Evolutionary conservation across 1,140 invertebrate genomes (phyloP), one percentile per base, ranked within the genome.

Genomic region (Lepidurus couesii): DNA sequence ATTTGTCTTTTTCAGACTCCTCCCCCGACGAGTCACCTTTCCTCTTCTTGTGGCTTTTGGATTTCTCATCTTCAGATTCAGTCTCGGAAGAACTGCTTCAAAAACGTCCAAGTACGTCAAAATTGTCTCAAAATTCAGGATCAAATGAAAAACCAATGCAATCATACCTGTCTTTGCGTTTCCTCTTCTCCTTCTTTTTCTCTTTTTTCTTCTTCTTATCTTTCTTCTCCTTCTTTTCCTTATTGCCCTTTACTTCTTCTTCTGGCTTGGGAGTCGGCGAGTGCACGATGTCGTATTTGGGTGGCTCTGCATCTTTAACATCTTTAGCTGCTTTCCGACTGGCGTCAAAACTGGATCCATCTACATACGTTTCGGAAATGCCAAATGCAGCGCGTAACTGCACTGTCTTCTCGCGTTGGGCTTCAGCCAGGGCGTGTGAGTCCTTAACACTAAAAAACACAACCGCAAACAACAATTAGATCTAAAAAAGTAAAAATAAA

Each of bases 321-420:
- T 83, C 82, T 78, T 82, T 81, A 53, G 79, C 79, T 10, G 81
- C 90, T 83, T 91, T 90, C 34, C 94, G 87, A 83, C 94, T 92
- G 11, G 93, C 91, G 87, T 98, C 95, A 84, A 98, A 89, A 82
- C 95, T 96, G 82, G 92, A 93, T 42, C 96, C 96, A 85, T 98
- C 96, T 13, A 96, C 92, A 87, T 97, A 98, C 82, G 92, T 91
- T 80, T 95, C 92, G 42, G 93, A 94, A 81, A 99, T 95, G 75
- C 96, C 96, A 85, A 99, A 98, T 1, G 96, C 96, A 84, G 96
- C 93, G 74, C 95, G 90, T 76, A 98, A 86, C 76, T 91, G 91
- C 8, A 92, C 93, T 89, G 98, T 98, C 86, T 98, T 98, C 83
- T 96, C 93, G 84, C 95, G 92, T 84, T 97, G 96, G n/a, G 96